Conservation (phyloP, 2,113 vertebrate species). For the Mystacornis crossleyi region DNA sequence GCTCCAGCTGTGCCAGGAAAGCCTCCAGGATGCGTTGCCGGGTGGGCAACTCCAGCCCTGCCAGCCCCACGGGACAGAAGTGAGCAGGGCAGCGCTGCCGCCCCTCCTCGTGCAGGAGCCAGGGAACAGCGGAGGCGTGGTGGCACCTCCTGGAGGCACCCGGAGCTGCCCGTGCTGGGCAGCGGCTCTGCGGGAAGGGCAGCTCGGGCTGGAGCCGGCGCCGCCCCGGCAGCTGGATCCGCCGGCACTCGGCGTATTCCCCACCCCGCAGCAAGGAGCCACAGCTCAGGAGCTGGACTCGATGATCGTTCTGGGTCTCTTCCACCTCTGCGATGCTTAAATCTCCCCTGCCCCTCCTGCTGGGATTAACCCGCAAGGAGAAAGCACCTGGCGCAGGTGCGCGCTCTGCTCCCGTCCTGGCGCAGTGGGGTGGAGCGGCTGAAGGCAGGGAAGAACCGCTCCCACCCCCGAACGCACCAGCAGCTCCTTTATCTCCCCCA, state of each 20-base stretch:
- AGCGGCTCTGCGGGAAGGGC: no score
- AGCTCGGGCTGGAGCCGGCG: background rate
- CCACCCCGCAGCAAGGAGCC: background rate
- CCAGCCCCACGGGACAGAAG: background rate
- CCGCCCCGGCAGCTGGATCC: background rate
- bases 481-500: background rate
- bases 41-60: background rate
- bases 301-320: background rate
- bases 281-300: background rate
- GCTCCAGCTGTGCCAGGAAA: background rate
- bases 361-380: background rate
- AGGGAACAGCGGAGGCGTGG: fast-evolving
- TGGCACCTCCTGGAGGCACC: background rate
- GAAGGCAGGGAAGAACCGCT: background rate
- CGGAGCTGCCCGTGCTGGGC: fast-evolving
- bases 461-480: background rate
- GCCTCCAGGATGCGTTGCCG: background rate
- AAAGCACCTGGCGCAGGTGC: fast-evolving
- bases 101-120: background rate
- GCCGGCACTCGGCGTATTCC: fast-evolving
- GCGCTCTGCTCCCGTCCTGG: background rate
- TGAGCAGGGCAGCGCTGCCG: background rate
- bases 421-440: background rate
- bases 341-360: background rate
- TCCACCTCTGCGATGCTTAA: background rate